Evolutionary conservation across 2,797 vertebrate genomes (phyloP).

Genomic region (Squalus acanthias): DNA sequence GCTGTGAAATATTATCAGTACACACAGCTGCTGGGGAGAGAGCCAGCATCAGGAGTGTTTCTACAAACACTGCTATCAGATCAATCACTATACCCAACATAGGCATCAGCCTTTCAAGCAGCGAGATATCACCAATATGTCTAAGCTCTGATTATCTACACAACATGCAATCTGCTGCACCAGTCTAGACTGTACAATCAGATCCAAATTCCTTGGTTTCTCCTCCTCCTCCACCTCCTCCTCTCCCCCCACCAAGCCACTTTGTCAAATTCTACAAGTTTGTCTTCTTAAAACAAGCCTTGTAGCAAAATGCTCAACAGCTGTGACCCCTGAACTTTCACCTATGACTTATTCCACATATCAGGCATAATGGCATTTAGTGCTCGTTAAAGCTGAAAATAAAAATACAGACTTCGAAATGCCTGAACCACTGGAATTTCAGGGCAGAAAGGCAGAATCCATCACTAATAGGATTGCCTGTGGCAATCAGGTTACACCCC

Average conservation of each 20-base stretch:
- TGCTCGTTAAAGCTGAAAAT: not conserved
- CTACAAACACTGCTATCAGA: not conserved
- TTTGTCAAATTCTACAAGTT: not conserved
- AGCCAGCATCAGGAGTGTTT: not conserved
- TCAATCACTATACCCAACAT: not conserved
- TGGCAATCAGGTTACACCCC: not conserved
- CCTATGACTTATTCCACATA: not conserved
- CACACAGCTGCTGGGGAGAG: not conserved
- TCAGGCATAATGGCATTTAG: not conserved
- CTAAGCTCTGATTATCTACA: not conserved
- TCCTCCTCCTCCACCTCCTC: not conserved
- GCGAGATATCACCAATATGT: not conserved
- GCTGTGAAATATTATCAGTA: not conserved
- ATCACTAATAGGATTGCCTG: not conserved
- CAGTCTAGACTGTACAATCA: not conserved
- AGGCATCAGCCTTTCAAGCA: not conserved
- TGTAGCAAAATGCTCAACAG: slow-evolving; percentile 28
- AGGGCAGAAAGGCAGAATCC: not conserved
- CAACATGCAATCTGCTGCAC: not conserved
- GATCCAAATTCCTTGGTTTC: not conserved
- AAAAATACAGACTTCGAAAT: not conserved
- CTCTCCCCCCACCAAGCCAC: not conserved
- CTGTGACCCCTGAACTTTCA: slow-evolving; percentile 21
- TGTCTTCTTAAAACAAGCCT: not conserved
- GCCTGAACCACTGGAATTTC: not conserved